Base-by-base conservation (phyloP, 1,140 invertebrate species). In the Papilio dardanus region DNA sequence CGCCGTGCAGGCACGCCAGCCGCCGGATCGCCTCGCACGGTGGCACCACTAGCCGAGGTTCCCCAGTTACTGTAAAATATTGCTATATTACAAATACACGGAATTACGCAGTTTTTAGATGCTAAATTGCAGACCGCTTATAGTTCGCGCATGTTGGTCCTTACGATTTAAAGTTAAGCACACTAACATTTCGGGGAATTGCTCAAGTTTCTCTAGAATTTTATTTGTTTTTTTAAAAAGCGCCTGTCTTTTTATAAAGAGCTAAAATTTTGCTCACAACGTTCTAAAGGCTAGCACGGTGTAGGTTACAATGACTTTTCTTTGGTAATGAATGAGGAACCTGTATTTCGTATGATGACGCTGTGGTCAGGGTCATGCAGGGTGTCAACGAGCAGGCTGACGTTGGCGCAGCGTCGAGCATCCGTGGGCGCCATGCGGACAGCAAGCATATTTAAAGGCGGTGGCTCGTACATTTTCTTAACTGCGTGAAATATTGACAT, bases 21-120 rank as follows among this genome's bases (percentile, higher is more conserved):
- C 86, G 82, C 10, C 91, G 84, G 12, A 94, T 83, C 0, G 88
- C 89, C 37, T 93, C 92, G 62, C 87, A 89, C 0, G 93, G 89
- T 5, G 89, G 77, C 1, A 92, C 87, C 10, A 85, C 69, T 0
- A 92, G 81, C 2, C 87, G 86, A 0, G 89, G 79, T 24, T 86
- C 85, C 12, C 88, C 88, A 12, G 71, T 86, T 7, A 81, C 90
- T 93, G 78, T 7, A 81, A 80, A 35, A 50, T 0, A 21, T 68
- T 24, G 3, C 40, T 40, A 19, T 8, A 21, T 37, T 67, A 67
- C 31, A 4, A 37, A 46, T 16, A 69, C 7, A 28, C 30, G 4
- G 1, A 16, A 5, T 42, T 42, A 42, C n/a, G n/a, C n/a, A n/a
- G n/a, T n/a, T n/a, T n/a, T n/a, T n/a, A n/a, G n/a, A n/a, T n/a